Conservation (phyloP, 2,888 invertebrate genomes). For the Diarsia rubi region DNA sequence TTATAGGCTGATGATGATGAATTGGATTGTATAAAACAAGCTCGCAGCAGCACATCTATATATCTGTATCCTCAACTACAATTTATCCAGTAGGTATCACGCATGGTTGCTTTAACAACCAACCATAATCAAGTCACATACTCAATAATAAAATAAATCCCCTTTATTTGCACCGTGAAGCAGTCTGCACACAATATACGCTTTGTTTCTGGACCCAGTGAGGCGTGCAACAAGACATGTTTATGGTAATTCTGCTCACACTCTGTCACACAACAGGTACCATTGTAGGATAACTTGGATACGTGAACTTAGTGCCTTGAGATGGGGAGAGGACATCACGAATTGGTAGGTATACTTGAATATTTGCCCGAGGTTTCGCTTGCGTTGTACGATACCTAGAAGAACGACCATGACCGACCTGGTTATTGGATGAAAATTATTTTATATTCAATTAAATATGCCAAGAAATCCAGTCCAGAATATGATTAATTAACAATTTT, state of each 20-base stretch:
- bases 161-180: slow-evolving; percentile 13
- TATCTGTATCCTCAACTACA: background rate
- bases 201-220: slow-evolving; percentile 35
- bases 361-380: background rate
- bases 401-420: no score
- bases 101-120: background rate
- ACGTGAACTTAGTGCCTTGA: slow-evolving; percentile 25
- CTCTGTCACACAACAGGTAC: slow-evolving; percentile 59
- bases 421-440: no score
- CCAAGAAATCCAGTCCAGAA: no score
- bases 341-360: background rate
- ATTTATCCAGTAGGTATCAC: background rate
- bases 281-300: slow-evolving; percentile 23
- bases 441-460: no score
- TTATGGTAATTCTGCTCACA: slow-evolving; percentile 59
- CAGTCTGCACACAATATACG: slow-evolving; percentile 34
- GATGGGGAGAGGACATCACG: background rate
- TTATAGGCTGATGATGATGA: no score
- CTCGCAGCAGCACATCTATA: background rate
- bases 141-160: slow-evolving; percentile 32
- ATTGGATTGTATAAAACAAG: background rate
- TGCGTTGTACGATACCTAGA: no score
- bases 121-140: slow-evolving; percentile 10
- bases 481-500: no score
- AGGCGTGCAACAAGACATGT: slow-evolving; percentile 49